These are phyloP conservation scores for Catostylus mosaicus DNA, from an alignment of 30 jellyfish, hydroid and myxozoan species.

Conservation along the genomic window DNA sequence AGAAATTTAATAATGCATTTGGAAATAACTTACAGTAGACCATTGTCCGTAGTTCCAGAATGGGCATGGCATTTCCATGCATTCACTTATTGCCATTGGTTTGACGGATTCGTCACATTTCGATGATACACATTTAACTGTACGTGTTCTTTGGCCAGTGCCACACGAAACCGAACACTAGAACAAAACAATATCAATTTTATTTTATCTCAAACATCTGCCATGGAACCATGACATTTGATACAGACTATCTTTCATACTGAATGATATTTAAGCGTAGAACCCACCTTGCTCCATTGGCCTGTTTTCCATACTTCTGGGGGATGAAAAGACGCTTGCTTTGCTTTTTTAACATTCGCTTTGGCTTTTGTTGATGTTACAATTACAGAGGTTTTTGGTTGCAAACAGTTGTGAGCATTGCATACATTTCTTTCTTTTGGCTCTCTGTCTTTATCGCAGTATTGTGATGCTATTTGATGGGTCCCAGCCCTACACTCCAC, in stretches of 20 bases:
- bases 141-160: slow-evolving; percentile 62
- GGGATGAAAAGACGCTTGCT: neutral
- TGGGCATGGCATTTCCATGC: slow-evolving; percentile 90
- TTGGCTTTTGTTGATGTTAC: slow-evolving; percentile 28
- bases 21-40: slow-evolving; percentile 70
- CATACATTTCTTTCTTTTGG: slow-evolving; percentile 82
- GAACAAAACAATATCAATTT: neutral
- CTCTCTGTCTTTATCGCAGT: slow-evolving; percentile 48
- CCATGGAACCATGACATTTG: no score
- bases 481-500: slow-evolving; percentile 81
- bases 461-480: slow-evolving; percentile 70
- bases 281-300: slow-evolving; percentile 72
- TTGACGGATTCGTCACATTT: slow-evolving; percentile 53
- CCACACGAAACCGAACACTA: slow-evolving; percentile 96
- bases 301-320: slow-evolving; percentile 72
- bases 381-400: neutral
- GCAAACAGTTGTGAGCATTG: slow-evolving; percentile 59
- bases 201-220: no score
- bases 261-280: neutral
- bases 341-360: no score
- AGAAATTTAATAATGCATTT: neutral
- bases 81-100: slow-evolving; percentile 44
- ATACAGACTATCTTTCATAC: no score
- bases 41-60: slow-evolving; percentile 95
- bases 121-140: slow-evolving; percentile 57